Evolutionary conservation across 2,113 vertebrate genomes (phyloP), one percentile per base, ranked within the genome.

Genomic region (Sinocyclocheilus anophthalmus): DNA sequence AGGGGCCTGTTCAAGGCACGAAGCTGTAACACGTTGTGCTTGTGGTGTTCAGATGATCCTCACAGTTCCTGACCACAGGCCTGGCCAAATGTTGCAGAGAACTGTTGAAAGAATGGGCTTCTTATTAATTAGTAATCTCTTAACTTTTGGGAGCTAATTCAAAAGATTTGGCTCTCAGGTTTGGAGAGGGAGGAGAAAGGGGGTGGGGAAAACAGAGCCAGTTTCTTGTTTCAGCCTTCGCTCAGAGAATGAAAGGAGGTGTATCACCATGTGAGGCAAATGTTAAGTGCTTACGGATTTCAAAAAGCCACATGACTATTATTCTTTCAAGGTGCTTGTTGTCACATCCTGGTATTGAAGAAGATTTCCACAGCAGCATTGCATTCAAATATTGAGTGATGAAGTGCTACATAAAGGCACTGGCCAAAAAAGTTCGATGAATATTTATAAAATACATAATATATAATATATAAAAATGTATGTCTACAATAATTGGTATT

Each of bases 211-310:
- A 80, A 76, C 55, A 9, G 42, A 69, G 69, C 26, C 20, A 37
- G 75, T 72, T 87, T 80, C 76, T 79, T 37, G 55, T 83, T 88
- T 26, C 50, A 50, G 26, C 37, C 86, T 87, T 77, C 9, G 26
- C 81, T 88, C 63, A 88, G 48, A 81, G 57, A 90, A 90, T 85
- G 87, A 42, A 76, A 83, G 87, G 86, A 87, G 85, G 84, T 76
- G 73, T n/a, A n/a, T n/a, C 76, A 39, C 39, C 55, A 81, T 37
- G 79, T 83, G 80, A 48, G 30, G 57, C 57, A 33, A 63, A 76
- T 78, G 73, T 79, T 39, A 78, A 79, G 86, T 12, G 85, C 24
- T 88, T 6, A 85, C 80, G 85, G 76, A 57, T 84, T 83, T 82
- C 48, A 73, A 86, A 81, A 84, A 84, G 39, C 81, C 48, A 72